Conservation (phyloP, 2,113 vertebrate genomes). For the Willisornis vidua region DNA sequence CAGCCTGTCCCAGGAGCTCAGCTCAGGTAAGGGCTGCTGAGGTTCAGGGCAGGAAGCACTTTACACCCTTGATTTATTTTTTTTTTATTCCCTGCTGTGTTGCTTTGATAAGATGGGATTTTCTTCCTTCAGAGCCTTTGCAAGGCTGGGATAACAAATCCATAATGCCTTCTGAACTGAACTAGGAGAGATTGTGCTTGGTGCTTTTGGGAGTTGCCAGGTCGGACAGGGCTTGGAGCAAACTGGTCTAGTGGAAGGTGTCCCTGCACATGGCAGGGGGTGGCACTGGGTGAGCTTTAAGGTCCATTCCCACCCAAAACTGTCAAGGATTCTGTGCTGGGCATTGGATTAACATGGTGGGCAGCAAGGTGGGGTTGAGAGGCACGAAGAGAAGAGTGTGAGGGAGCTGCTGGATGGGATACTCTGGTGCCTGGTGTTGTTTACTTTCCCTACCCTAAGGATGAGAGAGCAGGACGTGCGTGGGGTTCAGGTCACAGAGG, state of each 20-base stretch:
- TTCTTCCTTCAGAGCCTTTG: neutral
- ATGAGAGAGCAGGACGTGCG: accelerated
- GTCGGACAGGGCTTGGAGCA: neutral
- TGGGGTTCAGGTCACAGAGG: neutral
- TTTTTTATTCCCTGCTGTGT: neutral
- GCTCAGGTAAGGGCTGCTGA: conserved; percentile 27
- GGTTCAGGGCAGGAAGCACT: neutral
- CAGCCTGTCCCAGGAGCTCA: neutral
- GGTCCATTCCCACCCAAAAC: neutral
- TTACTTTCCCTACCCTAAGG: neutral
- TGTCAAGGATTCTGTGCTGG: neutral
- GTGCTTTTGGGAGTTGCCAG: neutral
- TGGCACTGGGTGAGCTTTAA: accelerated
- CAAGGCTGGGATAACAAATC: neutral
- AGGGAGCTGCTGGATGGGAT: neutral
- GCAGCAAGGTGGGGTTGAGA: neutral
- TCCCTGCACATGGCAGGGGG: neutral
- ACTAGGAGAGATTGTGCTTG: accelerated
- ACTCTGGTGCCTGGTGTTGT: accelerated
- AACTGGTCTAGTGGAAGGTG: neutral
- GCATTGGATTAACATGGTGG: accelerated
- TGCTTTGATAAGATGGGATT: neutral
- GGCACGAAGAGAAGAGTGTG: accelerated
- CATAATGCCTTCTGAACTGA: accelerated
- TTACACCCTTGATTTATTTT: neutral